A percentile compares a stretch with the other conserved stretches of the same genome.
phyloP scores from a whole-genome alignment of 2,888 invertebrate genomes.

The Bellardia pandia region DNA sequence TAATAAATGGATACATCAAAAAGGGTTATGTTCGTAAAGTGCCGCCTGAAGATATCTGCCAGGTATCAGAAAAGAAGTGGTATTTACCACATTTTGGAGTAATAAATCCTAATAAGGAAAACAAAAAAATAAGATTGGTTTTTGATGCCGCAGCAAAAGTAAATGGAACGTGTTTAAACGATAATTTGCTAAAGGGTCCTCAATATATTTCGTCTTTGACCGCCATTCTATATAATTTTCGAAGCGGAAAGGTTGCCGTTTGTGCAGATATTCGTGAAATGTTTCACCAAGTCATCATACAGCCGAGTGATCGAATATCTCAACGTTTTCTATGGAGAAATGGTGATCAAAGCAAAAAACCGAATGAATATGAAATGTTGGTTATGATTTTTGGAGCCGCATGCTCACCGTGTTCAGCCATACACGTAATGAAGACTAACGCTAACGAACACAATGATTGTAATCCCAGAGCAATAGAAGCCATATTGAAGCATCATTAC shows the following conservation, averaged over 20 bases:
- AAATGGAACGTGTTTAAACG: constrained; percentile 73
- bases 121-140: constrained; percentile 76
- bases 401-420: neutral
- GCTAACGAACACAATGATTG: constrained; percentile 25
- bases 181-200: constrained; percentile 76
- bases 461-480: constrained; percentile 45
- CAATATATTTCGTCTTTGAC: constrained; percentile 75
- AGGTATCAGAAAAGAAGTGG: constrained; percentile 70
- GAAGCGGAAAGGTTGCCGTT: constrained; percentile 12
- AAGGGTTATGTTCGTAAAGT: constrained; percentile 48
- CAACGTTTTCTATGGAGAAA: constrained; percentile 66
- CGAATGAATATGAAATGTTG: constrained; percentile 60
- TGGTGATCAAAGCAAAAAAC: neutral
- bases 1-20: constrained; percentile 26
- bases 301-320: constrained; percentile 51
- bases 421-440: constrained; percentile 31
- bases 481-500: constrained; percentile 57
- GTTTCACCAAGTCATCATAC: constrained; percentile 75
- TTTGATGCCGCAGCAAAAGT: constrained; percentile 78
- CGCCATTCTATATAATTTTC: constrained; percentile 15
- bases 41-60: constrained; percentile 3
- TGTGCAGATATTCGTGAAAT: constrained; percentile 39
- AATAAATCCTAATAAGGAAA: constrained; percentile 76
- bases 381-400: constrained; percentile 13
- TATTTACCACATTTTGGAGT: constrained; percentile 78